Evolutionary conservation across 1,140 invertebrate genomes (phyloP).

Genomic region (Leptinotarsa defecta): DNA sequence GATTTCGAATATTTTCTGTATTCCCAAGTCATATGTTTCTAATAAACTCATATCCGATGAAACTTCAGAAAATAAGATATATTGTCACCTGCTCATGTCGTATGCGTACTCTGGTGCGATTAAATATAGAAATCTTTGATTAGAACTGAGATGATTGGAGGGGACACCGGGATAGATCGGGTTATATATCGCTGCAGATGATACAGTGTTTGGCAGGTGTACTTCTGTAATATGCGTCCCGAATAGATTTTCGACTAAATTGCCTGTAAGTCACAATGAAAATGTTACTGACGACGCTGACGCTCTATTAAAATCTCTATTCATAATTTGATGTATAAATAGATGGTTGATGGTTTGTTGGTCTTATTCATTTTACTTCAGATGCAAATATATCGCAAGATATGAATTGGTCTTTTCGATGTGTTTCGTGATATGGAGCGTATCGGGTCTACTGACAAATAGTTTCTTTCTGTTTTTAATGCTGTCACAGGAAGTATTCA

Average conservation of each 20-base stretch:
- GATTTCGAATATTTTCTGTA: slow-evolving; percentile 4
- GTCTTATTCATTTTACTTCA: slow-evolving; percentile 9
- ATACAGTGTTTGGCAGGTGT: slow-evolving; percentile 32
- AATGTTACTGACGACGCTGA: slow-evolving; percentile 23
- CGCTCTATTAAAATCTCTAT: slow-evolving; percentile 27
- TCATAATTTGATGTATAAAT: slow-evolving; percentile 27
- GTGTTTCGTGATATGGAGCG: not conserved
- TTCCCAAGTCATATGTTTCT: slow-evolving; percentile 5
- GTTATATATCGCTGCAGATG: slow-evolving; percentile 27
- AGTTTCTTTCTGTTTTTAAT: not conserved
- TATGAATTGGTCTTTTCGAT: not conserved
- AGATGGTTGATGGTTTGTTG: slow-evolving; percentile 21
- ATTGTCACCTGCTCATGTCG: slow-evolving; percentile 26
- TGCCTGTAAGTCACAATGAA: slow-evolving; percentile 31
- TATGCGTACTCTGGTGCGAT: slow-evolving; percentile 17
- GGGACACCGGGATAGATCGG: slow-evolving; percentile 23
- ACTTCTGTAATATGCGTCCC: slow-evolving; percentile 20
- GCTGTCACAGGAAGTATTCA: not conserved
- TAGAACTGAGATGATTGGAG: slow-evolving; percentile 29
- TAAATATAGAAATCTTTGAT: slow-evolving; percentile 37
- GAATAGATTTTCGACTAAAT: slow-evolving; percentile 31
- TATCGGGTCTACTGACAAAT: not conserved
- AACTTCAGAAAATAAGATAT: slow-evolving; percentile 25
- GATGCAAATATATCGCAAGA: slow-evolving; percentile 6
- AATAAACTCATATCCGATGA: slow-evolving; percentile 18